Evolutionary conservation across 2,797 vertebrate genomes (phyloP), one percentile per base, ranked within the genome.

Genomic region (Brachyrhaphis roseni): DNA sequence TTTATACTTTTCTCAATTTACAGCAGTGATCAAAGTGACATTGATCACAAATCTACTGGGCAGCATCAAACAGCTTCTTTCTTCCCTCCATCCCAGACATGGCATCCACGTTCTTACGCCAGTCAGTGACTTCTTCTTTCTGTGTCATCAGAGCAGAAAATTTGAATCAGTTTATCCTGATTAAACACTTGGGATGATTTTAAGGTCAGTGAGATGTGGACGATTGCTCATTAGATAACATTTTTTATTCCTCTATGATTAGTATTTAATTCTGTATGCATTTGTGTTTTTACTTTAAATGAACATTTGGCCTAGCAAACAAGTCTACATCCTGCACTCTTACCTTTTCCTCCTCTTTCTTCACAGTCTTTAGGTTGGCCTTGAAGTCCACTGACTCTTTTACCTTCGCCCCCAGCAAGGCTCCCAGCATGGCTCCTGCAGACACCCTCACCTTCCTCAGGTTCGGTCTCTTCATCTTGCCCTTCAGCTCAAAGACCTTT

Each of bases 341-440:
- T 96, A 94, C 95, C 94, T 95, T 96, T 74, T 96, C 95, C 18
- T 96, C 96, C 94, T 96, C 85, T 95, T 96, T 96, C 84, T 95
- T 96, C 39, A 96, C 95, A 0, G 95, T 96, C 85, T 96, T 96
- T 5, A 96, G 93, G 89, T 95, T 96, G 78, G 94, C 94, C 89
- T 95, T 96, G 84, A 96, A 95, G 90, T 96, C 95, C 15, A 96
- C 74, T 23, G 94, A 94, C 75, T 95, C 95, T 76, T 94, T 96
- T 75, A 93, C 89, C 82, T 86, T 96, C 80, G 92, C 84, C 49
- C 95, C 95, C 55, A 96, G 88, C 71, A 96, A 92, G 15, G 95
- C 95, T 0, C 94, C 94, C 83, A 96, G 86, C 95, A 95, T 95
- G 87, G 94, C 96, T 15, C 96, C 96, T 10, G 96, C 96, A 8